Base-by-base conservation (phyloP, 2,888 invertebrate genomes). In the Caenorhabditis plicata region DNA sequence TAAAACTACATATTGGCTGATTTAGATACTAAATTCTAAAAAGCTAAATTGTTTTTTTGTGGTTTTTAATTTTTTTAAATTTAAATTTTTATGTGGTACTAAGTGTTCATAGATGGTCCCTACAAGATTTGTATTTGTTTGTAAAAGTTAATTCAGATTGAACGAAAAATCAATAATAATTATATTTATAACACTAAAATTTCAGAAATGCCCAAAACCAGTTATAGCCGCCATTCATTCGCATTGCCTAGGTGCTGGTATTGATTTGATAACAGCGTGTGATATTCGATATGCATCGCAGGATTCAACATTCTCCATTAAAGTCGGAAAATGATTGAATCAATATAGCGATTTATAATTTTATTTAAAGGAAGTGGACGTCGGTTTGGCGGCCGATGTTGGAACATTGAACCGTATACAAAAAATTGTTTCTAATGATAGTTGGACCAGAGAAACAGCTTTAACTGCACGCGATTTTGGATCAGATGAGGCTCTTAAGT, bases 301-400 rank as follows among this genome's bases (percentile, higher is more conserved):
- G 74, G 93, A 95, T 82, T 89, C 94, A 1, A 90, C 88, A 87
- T 93, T 93, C 80, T 88, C 89, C 84, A 88, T 96, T 1, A 94
- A 94, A 81, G 85, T 84, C 4, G 2, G 41, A 41, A 43, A 25
- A 26, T 22, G 45, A 22, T 29, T 35, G 42, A 13, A 5, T 27
- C 26, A 20, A 3, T 47, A 39, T 22, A 2, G 22, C 35, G 36
- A 45, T 45, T 13, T 26, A 31, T 45, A 22, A 38, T 33, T 35
- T 27, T n/a, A 4, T 15, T 42, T 46, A 15, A 29, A 80, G 83
- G 92, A 94, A 84, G 86, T 84, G 11, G 83, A 84, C 51, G 62
- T 85, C 38, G 96, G 96, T 0, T 85, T 98, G 82, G 92, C 95
- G 3, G 92, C 96, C 4, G 98, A 98, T 84, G 90, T 96, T 0